Conservation (phyloP, 2,888 invertebrate species). For the Eueremaeus valkanovi region DNA sequence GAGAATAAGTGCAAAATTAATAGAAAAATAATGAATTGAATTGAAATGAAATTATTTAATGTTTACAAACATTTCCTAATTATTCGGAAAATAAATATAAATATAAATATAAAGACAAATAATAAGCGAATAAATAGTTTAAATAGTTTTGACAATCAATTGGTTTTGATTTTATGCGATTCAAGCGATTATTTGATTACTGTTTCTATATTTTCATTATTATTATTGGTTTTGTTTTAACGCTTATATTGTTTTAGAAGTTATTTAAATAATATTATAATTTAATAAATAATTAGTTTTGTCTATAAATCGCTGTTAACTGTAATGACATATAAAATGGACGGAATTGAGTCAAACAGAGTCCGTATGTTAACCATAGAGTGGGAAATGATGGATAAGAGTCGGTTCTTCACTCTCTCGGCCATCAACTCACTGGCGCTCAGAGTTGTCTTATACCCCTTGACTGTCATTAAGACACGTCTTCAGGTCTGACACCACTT, state of each 20-base stretch:
- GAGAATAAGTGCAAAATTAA: no score
- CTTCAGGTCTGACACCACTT: conserved; percentile 60
- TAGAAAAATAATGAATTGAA: no score
- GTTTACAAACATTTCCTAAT: no score
- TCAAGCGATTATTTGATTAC: not conserved
- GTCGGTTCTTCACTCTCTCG: conserved; percentile 83
- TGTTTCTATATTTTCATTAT: not conserved
- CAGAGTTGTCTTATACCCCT: conserved; percentile 73
- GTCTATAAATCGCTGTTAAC: not conserved
- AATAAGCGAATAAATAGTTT: no score
- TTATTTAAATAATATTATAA: not conserved
- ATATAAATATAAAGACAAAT: no score
- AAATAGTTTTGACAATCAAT: no score
- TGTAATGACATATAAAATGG: conserved; percentile 37
- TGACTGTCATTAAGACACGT: conserved; percentile 89
- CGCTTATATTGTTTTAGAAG: not conserved
- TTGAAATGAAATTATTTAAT: no score
- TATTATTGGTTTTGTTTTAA: no score
- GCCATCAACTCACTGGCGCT: conserved; percentile 80
- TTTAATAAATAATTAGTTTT: not conserved
- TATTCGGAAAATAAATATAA: no score
- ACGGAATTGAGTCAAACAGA: conserved; percentile 46
- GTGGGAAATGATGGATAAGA: conserved; percentile 96
- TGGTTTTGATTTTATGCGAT: no score
- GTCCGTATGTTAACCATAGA: conserved; percentile 69